Conservation (phyloP, 2,113 vertebrate genomes). For the Ginglymostoma cirratum region DNA sequence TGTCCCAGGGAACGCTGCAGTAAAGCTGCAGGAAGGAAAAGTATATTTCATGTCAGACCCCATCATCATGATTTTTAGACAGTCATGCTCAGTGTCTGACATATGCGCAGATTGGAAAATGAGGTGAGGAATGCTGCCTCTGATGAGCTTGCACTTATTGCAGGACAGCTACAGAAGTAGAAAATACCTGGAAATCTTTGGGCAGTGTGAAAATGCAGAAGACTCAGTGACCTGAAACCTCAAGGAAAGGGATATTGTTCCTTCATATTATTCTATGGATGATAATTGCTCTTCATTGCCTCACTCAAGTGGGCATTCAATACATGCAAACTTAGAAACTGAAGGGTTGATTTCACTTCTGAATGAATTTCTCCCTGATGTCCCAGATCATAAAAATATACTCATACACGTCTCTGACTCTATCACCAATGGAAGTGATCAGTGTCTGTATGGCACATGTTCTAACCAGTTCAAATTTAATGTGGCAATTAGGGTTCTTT, state of each 20-base stretch:
- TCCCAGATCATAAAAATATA: background rate
- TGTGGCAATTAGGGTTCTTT: background rate
- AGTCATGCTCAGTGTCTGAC: background rate
- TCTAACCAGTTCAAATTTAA: background rate
- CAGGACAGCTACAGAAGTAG: background rate
- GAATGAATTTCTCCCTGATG: background rate
- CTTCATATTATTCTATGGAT: background rate
- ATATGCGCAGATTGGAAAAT: background rate
- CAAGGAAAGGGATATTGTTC: background rate
- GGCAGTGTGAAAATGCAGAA: background rate
- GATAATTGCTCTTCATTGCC: background rate
- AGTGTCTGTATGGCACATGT: background rate
- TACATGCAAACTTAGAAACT: background rate
- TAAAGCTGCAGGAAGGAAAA: background rate
- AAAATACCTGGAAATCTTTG: background rate
- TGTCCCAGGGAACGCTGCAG: background rate
- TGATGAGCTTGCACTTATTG: background rate
- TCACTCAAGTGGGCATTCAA: background rate
- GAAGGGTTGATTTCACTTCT: background rate
- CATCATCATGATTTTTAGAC: background rate
- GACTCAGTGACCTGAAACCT: background rate
- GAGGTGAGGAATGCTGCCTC: background rate
- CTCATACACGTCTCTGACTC: background rate
- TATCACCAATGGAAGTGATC: background rate
- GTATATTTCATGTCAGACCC: no score